phyloP scores from a whole-genome alignment of 2,797 vertebrate genomes.

The Nyctalus aviator region DNA sequence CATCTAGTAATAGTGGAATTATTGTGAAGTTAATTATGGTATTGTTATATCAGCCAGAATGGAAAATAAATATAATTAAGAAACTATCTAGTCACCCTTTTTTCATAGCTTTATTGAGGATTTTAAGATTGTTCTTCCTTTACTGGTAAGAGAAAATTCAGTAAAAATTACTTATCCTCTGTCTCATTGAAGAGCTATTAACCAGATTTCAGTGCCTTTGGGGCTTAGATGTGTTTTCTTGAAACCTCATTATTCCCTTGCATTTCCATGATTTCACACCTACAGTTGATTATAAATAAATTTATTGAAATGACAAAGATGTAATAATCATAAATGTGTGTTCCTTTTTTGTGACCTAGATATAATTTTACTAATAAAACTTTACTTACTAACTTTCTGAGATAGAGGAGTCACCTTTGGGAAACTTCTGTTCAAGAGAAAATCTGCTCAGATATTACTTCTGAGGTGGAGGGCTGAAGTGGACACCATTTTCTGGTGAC shows the following conservation, averaged over 20 bases:
- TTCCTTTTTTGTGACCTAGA: not conserved
- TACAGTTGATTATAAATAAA: conserved; percentile 29
- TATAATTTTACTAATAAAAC: conserved; percentile 33
- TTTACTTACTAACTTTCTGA: conserved; percentile 23
- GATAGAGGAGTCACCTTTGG: not conserved
- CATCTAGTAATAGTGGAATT: conserved; percentile 67
- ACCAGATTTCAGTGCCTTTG: not conserved
- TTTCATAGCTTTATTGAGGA: not conserved
- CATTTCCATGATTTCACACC: conserved; percentile 37
- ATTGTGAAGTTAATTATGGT: conserved; percentile 71
- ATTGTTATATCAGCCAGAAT: conserved; percentile 59
- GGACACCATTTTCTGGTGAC: conserved; percentile 18
- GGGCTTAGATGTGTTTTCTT: not conserved
- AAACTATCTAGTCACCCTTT: not conserved
- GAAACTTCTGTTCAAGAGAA: not conserved
- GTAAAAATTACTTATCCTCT: not conserved
- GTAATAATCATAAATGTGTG: not conserved
- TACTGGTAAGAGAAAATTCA: conserved; percentile 7
- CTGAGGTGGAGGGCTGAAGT: not conserved
- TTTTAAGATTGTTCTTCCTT: conserved; percentile 54
- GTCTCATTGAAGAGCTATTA: not conserved
- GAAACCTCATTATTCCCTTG: not conserved
- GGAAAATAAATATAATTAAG: conserved; percentile 68
- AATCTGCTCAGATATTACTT: not conserved
- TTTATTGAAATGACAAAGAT: conserved; percentile 18